Evolutionary conservation across 2,113 vertebrate genomes (phyloP), one percentile per base, ranked within the genome.

Genomic region (Petrocephalus zakoni): DNA sequence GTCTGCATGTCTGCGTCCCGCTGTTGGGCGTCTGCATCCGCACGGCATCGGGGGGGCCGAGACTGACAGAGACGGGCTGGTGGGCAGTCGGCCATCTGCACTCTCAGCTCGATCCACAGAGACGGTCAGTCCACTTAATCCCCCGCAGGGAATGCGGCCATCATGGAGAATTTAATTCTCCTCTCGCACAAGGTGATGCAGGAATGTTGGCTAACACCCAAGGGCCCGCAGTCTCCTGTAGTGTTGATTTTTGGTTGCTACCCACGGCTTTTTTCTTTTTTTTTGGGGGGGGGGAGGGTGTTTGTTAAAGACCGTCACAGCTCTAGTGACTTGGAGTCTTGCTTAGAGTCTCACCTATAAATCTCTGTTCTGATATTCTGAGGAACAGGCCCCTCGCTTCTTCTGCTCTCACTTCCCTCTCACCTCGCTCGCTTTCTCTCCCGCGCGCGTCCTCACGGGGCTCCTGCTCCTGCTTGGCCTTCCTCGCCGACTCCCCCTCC

Each of bases 101-200:
- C 42, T 89, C 82, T 91, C 53, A 15, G 88, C 72, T 78, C 93
- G 93, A 94, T 94, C 82, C 91, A 91, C 89, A 90, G 90, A 87
- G 93, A 93, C 93, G 93, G 93, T 84, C 55, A 17, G 25, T 94
- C 93, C 91, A 89, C 81, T 87, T 94, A 93, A 95, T 93, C 92
- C 92, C 91, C 55, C 53, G 53, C 87, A 82, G 92, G 92, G 90
- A 90, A 92, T 93, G 88, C 8, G 75, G 89, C 92, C 92, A 93
- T 93, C 93, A 90, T 81, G 90, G 89, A 88, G 90, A 81, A 94
- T 94, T 94, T 89, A 89, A 90, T 89, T 88, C 88, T 17, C 34
- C 51, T 64, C 37, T 72, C 21, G 25, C 52, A 55, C 64, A 49
- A 11, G 10, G 52, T 42, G 25, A 42, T 34, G 58, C n/a, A 72